Base-by-base conservation (phyloP, 2,888 invertebrate species). In the Rhimphoctona megacephalus region DNA sequence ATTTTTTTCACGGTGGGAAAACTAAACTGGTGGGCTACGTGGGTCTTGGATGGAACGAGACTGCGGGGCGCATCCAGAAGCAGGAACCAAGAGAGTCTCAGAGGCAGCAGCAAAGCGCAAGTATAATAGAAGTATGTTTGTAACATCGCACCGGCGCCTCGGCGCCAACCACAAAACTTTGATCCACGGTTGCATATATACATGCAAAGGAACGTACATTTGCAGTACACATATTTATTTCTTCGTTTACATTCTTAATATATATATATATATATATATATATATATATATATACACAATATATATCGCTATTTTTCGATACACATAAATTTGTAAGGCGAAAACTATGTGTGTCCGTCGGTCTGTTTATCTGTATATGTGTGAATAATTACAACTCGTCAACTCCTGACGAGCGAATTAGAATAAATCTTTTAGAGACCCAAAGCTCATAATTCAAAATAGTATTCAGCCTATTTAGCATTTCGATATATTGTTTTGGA, bases 21-120 rank as follows among this genome's bases (percentile, higher is more conserved):
- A 73, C 43, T 46, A 77, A 82, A 73, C 87, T 84, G 85, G 78
- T 84, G 88, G 86, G 86, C 85, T 88, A 81, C 86, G 87, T 89
- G 87, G 78, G 81, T 88, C 88, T 88, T 88, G 89, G 89, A 88
- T 87, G 84, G 77, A 86, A 85, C 89, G 88, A 90, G 89, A 88
- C 89, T 89, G 88, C 87, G 83, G 89, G 88, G 87, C 85, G 90
- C 89, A 89, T 89, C 85, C 85, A 81, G 80, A 81, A 74, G 72
- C 81, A 85, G 79, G 83, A 54, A 81, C 83, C 83, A 77, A 73
- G 86, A 83, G 86, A 69, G 61, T 81, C 86, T 57, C 76, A 33
- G 25, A 52, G 76, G 61, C 74, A 69, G 76, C 72, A 72, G 88
- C 84, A 81, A 80, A 46, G 77, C 69, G 83, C 85, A 67, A 85